Conservation (phyloP, 1,140 invertebrate genomes). For the Drosophila pectinifera region DNA sequence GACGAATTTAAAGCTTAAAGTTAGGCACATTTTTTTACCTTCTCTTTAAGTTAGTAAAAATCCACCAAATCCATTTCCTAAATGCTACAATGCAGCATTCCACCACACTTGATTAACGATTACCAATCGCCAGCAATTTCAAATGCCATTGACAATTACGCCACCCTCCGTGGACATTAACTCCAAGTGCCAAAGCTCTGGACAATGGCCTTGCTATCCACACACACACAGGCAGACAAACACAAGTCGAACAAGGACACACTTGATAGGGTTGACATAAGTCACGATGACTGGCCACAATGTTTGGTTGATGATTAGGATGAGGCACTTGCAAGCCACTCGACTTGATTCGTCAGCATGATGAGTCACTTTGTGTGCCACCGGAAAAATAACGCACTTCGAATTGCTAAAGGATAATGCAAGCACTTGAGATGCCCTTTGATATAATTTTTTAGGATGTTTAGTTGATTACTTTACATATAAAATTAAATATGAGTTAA, state of each 20-base stretch:
- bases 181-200: constrained; percentile 8
- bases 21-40: too few species aligned
- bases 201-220: constrained; percentile 21
- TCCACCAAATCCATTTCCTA: too few species aligned
- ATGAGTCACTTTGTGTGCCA: constrained; percentile 15
- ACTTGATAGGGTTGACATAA: constrained; percentile 51
- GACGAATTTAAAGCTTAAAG: too few species aligned
- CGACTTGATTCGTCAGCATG: constrained; percentile 43
- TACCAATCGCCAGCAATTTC: constrained; percentile 3
- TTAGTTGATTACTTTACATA: background rate
- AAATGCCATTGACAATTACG: constrained; percentile 1
- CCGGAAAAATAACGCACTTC: background rate
- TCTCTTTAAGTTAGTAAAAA: too few species aligned
- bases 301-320: constrained; percentile 48
- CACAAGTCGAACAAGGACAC: constrained; percentile 29
- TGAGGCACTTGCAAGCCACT: constrained; percentile 34
- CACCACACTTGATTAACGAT: constrained; percentile 2
- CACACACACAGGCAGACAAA: background rate
- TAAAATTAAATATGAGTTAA: too few species aligned
- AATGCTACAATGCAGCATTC: background rate
- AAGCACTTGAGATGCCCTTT: background rate
- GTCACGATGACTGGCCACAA: constrained; percentile 51
- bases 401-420: too few species aligned
- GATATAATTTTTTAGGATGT: background rate
- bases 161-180: background rate